Evolutionary conservation across 2,888 invertebrate genomes (phyloP).

Genomic region (Phaedon cochleariae): DNA sequence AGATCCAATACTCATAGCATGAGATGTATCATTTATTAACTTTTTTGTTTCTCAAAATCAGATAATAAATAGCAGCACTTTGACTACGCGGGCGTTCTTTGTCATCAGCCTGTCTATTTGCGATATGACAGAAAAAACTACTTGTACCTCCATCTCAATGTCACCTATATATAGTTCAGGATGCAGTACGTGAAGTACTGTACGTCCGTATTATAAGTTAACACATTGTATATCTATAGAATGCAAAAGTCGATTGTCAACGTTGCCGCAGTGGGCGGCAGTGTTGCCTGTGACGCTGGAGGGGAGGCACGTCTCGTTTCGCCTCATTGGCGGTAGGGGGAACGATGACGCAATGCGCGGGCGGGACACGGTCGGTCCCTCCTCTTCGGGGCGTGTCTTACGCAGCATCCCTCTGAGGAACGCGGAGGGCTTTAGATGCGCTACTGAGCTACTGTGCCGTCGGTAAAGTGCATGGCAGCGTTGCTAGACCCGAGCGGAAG

Average conservation of each 20-base stretch:
- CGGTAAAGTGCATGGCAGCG: conserved; percentile 50
- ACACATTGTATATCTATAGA: too few relatives aligned
- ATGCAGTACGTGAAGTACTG: too few relatives aligned
- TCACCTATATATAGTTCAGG: too few relatives aligned
- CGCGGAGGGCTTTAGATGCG: conserved; percentile 54
- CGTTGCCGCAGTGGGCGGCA: conserved; percentile 28
- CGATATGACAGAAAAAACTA: too few relatives aligned
- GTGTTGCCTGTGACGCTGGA: conserved; percentile 6
- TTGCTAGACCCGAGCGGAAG: conserved; percentile 29
- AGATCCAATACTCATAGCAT: too few relatives aligned
- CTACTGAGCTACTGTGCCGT: conserved; percentile 54
- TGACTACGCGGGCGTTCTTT: too few relatives aligned
- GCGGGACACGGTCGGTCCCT: conserved; percentile 50
- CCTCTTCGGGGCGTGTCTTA: conserved; percentile 49
- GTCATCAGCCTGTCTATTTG: too few relatives aligned
- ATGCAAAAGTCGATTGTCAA: conserved; percentile 24
- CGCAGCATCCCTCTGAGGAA: conserved; percentile 59
- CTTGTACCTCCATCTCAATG: too few relatives aligned
- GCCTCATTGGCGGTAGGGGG: conserved; percentile 36
- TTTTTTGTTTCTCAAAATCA: too few relatives aligned
- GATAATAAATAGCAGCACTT: too few relatives aligned
- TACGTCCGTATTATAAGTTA: too few relatives aligned
- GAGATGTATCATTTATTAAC: too few relatives aligned
- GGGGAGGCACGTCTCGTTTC: conserved; percentile 27
- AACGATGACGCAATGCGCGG: conserved; percentile 39